A percentile compares a stretch with the other conserved stretches of the same genome.
Evolutionary conservation across 2,888 invertebrate genomes (phyloP).

Genomic region (Drosophila niveifrons): DNA sequence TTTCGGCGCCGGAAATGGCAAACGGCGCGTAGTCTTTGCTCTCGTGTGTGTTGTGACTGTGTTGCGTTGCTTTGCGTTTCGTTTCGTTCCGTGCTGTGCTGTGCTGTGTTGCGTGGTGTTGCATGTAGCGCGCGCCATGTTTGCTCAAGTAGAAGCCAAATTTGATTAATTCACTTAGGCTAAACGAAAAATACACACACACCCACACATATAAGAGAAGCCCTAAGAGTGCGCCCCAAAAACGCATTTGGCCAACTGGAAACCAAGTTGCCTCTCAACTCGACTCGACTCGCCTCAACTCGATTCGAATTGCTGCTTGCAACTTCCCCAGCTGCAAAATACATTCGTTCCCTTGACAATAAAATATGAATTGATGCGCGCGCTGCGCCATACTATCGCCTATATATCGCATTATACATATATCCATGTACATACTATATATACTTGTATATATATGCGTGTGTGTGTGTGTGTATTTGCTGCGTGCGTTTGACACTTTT

Average conservation of each 20-base stretch:
- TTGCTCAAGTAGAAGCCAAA: slow-evolving; percentile 68
- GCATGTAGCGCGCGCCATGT: slow-evolving; percentile 66
- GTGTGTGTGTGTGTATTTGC: slow-evolving; percentile 17
- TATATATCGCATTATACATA: slow-evolving; percentile 15
- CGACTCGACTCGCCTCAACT: no score
- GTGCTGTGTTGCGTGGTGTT: slow-evolving; percentile 45
- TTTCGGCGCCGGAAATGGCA: slow-evolving; percentile 61
- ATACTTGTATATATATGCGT: slow-evolving; percentile 6
- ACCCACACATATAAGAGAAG: slow-evolving; percentile 26
- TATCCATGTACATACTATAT: slow-evolving; percentile 9
- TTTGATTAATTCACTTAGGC: slow-evolving; percentile 66
- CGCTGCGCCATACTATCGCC: slow-evolving; percentile 48
- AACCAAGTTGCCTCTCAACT: neutral
- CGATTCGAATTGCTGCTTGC: neutral
- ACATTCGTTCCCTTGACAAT: slow-evolving; percentile 60
- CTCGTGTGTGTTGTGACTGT: slow-evolving; percentile 20
- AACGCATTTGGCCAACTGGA: slow-evolving; percentile 25
- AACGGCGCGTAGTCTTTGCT: slow-evolving; percentile 56
- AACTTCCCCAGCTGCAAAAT: slow-evolving; percentile 1
- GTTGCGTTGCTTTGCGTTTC: slow-evolving; percentile 18
- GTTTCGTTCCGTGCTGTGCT: slow-evolving; percentile 7
- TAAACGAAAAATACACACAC: slow-evolving; percentile 14
- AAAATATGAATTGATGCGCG: slow-evolving; percentile 72
- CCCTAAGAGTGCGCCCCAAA: slow-evolving; percentile 44
- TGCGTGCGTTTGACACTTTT: slow-evolving; percentile 41